A percentile compares a stretch with the other conserved stretches of the same genome.
Conservation (phyloP, 2,888 invertebrate species). For the Muschampia plurimacula region DNA sequence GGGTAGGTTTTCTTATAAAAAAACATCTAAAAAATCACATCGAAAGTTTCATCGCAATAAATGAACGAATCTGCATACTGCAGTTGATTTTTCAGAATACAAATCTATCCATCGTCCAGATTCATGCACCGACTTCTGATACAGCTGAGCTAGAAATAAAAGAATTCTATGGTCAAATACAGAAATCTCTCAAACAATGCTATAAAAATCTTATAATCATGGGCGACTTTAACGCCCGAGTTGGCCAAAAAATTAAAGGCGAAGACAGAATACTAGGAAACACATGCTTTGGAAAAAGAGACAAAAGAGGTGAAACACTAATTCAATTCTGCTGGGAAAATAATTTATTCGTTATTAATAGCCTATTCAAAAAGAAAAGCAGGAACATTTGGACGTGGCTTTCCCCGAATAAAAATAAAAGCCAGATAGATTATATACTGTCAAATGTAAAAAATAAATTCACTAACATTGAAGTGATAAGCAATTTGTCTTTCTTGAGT, state of each 20-base stretch:
- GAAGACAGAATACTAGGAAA: slow-evolving; percentile 39
- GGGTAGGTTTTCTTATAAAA: slow-evolving; percentile 48
- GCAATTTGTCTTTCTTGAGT: slow-evolving; percentile 32
- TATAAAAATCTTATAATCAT: slow-evolving; percentile 23
- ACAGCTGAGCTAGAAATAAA: slow-evolving; percentile 29
- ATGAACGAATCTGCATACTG: slow-evolving; percentile 43
- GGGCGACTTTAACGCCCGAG: slow-evolving; percentile 33
- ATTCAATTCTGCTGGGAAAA: slow-evolving; percentile 41
- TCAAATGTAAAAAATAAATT: slow-evolving; percentile 35
- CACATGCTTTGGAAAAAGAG: slow-evolving; percentile 43
- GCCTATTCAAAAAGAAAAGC: slow-evolving; percentile 41
- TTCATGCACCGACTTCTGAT: slow-evolving; percentile 38
- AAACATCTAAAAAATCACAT: slow-evolving; percentile 40
- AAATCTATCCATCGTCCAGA: slow-evolving; percentile 39
- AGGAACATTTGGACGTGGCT: slow-evolving; percentile 38
- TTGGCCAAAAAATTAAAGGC: slow-evolving; percentile 27
- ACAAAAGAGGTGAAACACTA: slow-evolving; percentile 42
- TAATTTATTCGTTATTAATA: slow-evolving; percentile 38
- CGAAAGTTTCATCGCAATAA: slow-evolving; percentile 40
- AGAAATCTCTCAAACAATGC: slow-evolving; percentile 12
- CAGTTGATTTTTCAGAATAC: slow-evolving; percentile 33
- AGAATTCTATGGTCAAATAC: slow-evolving; percentile 35
- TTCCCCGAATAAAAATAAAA: slow-evolving; percentile 38
- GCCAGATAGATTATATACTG: slow-evolving; percentile 39
- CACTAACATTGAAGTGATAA: slow-evolving; percentile 36